Evolutionary conservation across 2,797 vertebrate genomes (phyloP).

Genomic region (Scyliorhinus canicula): DNA sequence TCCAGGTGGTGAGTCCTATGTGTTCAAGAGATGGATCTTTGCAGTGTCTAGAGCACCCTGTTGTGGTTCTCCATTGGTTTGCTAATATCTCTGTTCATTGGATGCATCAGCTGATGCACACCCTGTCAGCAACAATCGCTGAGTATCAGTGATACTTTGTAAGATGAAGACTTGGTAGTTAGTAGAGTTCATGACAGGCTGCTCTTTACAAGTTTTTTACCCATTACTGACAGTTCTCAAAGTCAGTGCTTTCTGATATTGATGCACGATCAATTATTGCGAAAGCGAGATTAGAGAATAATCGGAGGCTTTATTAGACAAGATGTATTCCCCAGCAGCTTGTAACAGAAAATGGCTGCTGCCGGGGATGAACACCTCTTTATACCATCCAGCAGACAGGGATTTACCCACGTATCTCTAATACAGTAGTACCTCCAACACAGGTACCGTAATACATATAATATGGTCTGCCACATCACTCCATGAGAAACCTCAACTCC

Average conservation of each 20-base stretch:
- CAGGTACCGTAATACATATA: no score
- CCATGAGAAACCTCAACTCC: not conserved
- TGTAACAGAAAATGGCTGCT: no score
- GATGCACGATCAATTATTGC: no score
- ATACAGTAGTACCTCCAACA: no score
- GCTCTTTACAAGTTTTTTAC: not conserved
- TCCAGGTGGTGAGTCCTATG: not conserved
- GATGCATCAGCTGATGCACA: not conserved
- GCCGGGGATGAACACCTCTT: no score
- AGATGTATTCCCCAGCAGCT: no score
- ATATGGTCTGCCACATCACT: not conserved
- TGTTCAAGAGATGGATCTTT: not conserved
- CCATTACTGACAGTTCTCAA: not conserved
- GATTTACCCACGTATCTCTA: no score
- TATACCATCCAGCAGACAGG: no score
- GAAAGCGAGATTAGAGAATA: no score
- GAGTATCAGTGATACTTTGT: not conserved
- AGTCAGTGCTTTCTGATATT: not conserved
- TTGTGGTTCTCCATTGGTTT: not conserved
- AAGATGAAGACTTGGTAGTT: not conserved
- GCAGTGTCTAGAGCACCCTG: not conserved
- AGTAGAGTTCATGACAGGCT: not conserved
- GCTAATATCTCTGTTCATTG: not conserved
- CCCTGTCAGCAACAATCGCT: not conserved
- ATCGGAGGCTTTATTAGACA: no score